Evolutionary conservation across 2,888 invertebrate species (phyloP).

Genomic region (Volucella inflata): DNA sequence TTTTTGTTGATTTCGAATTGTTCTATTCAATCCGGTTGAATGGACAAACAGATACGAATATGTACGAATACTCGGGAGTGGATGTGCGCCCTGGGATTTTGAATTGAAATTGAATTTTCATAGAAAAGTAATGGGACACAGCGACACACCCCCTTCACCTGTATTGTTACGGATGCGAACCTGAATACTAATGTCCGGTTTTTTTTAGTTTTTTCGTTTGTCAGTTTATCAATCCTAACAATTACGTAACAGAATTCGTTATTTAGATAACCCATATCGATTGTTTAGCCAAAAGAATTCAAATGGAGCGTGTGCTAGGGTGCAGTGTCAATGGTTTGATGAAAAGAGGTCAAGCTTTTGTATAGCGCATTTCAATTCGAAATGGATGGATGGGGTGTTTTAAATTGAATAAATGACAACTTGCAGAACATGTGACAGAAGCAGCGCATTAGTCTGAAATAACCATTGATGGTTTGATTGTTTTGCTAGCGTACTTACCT

Average conservation of each 20-base stretch:
- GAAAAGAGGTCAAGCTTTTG: conserved; percentile 34
- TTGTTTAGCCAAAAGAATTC: conserved; percentile 36
- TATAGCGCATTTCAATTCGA: background rate
- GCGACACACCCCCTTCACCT: conserved; percentile 38
- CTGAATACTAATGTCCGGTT: conserved; percentile 62
- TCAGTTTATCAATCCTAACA: conserved; percentile 14
- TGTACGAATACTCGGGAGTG: conserved; percentile 4
- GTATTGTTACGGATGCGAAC: conserved; percentile 47
- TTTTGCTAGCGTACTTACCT: no score
- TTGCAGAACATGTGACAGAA: no score
- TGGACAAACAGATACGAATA: conserved; percentile 26
- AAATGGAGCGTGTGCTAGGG: conserved; percentile 35
- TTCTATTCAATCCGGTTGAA: conserved; percentile 36
- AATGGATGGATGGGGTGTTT: no score
- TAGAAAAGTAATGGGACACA: conserved; percentile 33
- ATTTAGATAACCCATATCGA: conserved; percentile 68
- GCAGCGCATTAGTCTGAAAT: no score
- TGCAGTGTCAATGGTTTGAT: conserved; percentile 15
- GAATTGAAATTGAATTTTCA: conserved; percentile 28
- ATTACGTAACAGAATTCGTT: conserved; percentile 64
- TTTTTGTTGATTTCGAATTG: conserved; percentile 19
- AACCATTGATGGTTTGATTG: no score
- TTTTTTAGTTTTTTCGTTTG: conserved; percentile 16
- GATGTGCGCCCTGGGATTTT: conserved; percentile 11
- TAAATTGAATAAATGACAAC: no score